These are phyloP conservation scores for Musca domestica DNA, from an alignment of 1,140 invertebrate genomes.

Conservation along the genomic window DNA sequence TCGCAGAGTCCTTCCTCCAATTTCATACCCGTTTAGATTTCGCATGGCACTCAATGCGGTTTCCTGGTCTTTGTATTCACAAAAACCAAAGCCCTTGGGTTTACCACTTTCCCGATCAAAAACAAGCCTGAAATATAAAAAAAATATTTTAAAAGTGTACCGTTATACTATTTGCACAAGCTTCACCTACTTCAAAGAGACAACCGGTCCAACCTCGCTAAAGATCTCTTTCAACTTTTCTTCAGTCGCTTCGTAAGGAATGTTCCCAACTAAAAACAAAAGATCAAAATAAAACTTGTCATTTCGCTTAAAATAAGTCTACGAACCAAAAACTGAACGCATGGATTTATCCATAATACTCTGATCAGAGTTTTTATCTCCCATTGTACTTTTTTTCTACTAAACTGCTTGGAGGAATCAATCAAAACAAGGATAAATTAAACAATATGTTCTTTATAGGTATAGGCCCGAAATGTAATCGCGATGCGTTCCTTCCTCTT, in stretches of 20 bases:
- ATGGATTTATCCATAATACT: conserved; percentile 89
- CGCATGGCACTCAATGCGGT: conserved; percentile 97
- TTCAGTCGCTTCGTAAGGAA: conserved; percentile 99
- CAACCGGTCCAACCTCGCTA: conserved; percentile 93
- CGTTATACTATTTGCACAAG: no score
- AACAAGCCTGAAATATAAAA: conserved; percentile 69
- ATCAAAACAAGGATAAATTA: no score
- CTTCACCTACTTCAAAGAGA: conserved; percentile 96
- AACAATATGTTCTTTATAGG: no score
- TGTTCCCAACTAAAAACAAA: conserved; percentile 89
- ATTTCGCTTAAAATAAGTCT: neutral
- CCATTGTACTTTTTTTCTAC: conserved; percentile 56
- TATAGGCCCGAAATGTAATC: no score
- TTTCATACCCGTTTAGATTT: conserved; percentile 97
- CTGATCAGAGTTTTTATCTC: conserved; percentile 67
- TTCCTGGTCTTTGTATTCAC: conserved; percentile 98
- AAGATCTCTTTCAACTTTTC: conserved; percentile 99
- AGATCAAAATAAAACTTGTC: conserved; percentile 28
- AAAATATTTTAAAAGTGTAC: no score
- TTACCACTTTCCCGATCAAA: conserved; percentile 99
- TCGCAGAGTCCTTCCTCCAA: conserved; percentile 89
- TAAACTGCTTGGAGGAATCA: no score
- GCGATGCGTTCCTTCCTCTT: no score
- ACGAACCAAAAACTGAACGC: conserved; percentile 82
- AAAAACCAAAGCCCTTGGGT: conserved; percentile 99